Conservation (phyloP, 2,797 vertebrate species). For the Pipistrellus pipistrellus region DNA sequence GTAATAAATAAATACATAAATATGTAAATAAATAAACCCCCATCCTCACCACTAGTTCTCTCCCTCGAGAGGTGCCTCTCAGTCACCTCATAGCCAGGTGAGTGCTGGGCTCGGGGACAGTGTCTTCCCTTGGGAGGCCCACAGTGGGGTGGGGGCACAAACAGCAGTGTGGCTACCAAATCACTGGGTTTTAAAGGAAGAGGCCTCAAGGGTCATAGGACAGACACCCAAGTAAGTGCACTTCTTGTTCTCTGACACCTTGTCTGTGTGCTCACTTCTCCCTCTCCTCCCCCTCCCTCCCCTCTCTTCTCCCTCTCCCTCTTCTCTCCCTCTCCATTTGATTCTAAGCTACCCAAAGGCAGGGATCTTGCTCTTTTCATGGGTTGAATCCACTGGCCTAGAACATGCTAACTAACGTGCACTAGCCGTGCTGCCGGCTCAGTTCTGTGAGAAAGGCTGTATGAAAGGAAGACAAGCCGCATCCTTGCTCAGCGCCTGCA, state of each 20-base stretch:
- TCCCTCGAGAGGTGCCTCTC: neutral
- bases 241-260: neutral
- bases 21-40: too few species aligned
- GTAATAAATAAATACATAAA: too few species aligned
- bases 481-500: neutral
- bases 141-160: fast-evolving
- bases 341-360: neutral
- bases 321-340: neutral
- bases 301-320: neutral
- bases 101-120: neutral
- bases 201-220: neutral
- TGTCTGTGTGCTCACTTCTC: neutral
- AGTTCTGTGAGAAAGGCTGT: neutral
- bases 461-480: neutral
- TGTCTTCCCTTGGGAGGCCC: neutral
- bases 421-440: too few species aligned
- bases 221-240: neutral
- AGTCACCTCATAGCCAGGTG: neutral
- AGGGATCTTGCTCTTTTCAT: neutral
- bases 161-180: neutral
- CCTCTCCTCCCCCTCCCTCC: neutral
- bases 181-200: neutral
- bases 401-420: neutral
- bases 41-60: neutral
- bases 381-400: neutral